Conservation (phyloP, 1,140 invertebrate species). For the Pseudomyrmex flavicornis region DNA sequence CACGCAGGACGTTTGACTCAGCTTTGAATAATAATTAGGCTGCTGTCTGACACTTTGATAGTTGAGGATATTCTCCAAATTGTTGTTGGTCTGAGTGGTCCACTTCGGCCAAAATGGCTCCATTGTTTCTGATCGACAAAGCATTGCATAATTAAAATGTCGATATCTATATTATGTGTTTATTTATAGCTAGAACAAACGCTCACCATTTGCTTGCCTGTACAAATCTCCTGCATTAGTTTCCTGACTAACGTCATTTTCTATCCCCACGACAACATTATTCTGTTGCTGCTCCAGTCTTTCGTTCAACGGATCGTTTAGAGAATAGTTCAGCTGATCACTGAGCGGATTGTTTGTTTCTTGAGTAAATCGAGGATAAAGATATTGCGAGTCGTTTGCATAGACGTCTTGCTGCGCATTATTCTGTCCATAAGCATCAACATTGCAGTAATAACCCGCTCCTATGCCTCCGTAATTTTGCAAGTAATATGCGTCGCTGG, state of each 20-base stretch:
- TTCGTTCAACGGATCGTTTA: constrained; percentile 20
- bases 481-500: constrained; percentile 61
- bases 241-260: constrained; percentile 51
- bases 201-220: constrained; percentile 54
- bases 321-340: background rate
- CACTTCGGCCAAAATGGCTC: constrained; percentile 75
- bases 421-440: constrained; percentile 31
- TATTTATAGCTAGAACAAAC: constrained; percentile 15
- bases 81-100: constrained; percentile 44
- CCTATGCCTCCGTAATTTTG: constrained; percentile 60
- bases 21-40: constrained; percentile 71
- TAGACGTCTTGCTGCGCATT: constrained; percentile 51
- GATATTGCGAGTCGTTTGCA: constrained; percentile 43
- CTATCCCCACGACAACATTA: constrained; percentile 15
- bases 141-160: constrained; percentile 33
- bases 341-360: constrained; percentile 21
- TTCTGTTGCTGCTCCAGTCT: constrained; percentile 23
- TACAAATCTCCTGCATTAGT: constrained; percentile 44
- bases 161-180: background rate
- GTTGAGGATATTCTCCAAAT: constrained; percentile 77
- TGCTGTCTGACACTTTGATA: constrained; percentile 64
- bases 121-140: constrained; percentile 66
- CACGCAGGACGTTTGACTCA: constrained; percentile 78
- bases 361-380: constrained; percentile 39
- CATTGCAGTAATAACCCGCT: constrained; percentile 47